Conservation (phyloP, 2,888 invertebrate species). For the Drosophila neoperkinsi region DNA sequence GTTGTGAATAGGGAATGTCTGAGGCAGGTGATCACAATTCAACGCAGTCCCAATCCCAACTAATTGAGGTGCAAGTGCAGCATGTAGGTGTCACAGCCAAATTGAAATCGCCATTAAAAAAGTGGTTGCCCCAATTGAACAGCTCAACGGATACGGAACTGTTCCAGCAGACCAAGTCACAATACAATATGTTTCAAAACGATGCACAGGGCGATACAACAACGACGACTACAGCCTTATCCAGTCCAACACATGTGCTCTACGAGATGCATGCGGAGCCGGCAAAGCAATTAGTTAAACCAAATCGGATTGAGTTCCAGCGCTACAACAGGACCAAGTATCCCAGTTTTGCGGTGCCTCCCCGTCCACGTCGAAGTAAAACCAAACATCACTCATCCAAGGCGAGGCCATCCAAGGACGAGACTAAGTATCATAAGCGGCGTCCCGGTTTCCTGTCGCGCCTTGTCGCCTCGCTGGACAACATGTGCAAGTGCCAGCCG, state of each 20-base stretch:
- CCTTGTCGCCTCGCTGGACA: slow-evolving; percentile 66
- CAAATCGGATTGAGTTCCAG: slow-evolving; percentile 82
- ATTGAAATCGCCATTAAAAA: slow-evolving; percentile 78
- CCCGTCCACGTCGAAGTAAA: slow-evolving; percentile 34
- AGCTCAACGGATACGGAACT: slow-evolving; percentile 81
- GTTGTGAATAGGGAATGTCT: slow-evolving; percentile 61
- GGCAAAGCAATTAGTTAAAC: slow-evolving; percentile 53
- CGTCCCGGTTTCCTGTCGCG: slow-evolving; percentile 57
- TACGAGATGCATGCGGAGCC: slow-evolving; percentile 80
- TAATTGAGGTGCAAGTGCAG: slow-evolving; percentile 80
- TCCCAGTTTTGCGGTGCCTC: slow-evolving; percentile 29
- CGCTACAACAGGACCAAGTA: slow-evolving; percentile 63
- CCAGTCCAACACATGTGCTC: slow-evolving; percentile 64
- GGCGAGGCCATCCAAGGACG: neutral
- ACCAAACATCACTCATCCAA: slow-evolving; percentile 16
- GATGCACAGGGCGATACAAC: slow-evolving; percentile 44
- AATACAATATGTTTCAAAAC: slow-evolving; percentile 70
- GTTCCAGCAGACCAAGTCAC: slow-evolving; percentile 49
- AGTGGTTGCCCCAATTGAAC: slow-evolving; percentile 69
- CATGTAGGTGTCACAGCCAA: slow-evolving; percentile 84
- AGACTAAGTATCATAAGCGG: slow-evolving; percentile 17
- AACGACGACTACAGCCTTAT: slow-evolving; percentile 36
- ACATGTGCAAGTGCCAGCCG: slow-evolving; percentile 70
- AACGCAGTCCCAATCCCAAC: slow-evolving; percentile 73
- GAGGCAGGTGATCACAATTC: slow-evolving; percentile 67